Evolutionary conservation across 2,797 vertebrate genomes (phyloP).

Genomic region (Crypturellus tataupa): DNA sequence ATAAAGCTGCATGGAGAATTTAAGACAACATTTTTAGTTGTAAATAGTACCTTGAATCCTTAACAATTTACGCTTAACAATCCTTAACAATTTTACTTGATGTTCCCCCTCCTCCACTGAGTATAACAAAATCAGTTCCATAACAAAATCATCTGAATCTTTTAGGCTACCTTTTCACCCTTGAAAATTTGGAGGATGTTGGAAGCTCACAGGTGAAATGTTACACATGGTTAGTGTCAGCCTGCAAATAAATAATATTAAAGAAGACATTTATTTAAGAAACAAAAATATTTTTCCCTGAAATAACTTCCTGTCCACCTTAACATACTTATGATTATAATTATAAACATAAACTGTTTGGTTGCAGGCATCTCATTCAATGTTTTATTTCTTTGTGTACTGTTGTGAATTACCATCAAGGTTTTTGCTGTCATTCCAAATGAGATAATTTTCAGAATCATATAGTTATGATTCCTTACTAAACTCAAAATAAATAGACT

Average conservation of each 20-base stretch:
- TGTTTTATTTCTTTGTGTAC: neutral
- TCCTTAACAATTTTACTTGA: neutral
- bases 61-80: neutral
- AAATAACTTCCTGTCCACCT: neutral
- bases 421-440: neutral
- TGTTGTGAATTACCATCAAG: neutral
- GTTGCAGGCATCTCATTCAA: neutral
- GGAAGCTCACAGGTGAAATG: neutral
- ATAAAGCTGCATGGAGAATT: neutral
- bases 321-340: neutral
- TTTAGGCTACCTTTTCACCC: neutral
- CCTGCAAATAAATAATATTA: neutral
- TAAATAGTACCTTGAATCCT: neutral
- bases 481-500: neutral
- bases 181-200: neutral
- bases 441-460: neutral
- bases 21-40: neutral
- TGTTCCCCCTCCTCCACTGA: rapidly evolving
- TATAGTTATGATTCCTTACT: neutral
- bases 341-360: neutral
- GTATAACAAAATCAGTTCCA: neutral
- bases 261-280: neutral
- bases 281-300: neutral
- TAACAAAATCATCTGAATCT: neutral
- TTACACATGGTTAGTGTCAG: neutral